Evolutionary conservation across 1,140 invertebrate species (phyloP).

Genomic region (Drosophila tsacasi): DNA sequence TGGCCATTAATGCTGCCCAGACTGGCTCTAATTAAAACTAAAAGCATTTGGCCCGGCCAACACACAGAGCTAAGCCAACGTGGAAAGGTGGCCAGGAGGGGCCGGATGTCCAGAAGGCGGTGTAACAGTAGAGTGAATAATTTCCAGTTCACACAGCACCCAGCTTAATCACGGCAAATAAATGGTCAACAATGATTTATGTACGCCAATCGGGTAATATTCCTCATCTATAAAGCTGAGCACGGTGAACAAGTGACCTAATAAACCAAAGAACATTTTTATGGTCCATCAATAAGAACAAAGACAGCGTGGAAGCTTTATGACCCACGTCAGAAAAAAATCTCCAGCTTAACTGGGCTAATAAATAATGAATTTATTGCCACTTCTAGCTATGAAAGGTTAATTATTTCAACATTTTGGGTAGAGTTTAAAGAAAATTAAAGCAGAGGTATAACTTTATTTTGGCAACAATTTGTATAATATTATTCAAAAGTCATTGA

Average conservation of each 20-base stretch:
- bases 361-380: slow-evolving; percentile 11
- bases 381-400: not conserved
- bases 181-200: slow-evolving; percentile 27
- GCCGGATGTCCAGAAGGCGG: not conserved
- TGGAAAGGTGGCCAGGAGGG: not conserved
- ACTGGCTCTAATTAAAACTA: slow-evolving; percentile 58
- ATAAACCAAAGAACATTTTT: slow-evolving; percentile 14
- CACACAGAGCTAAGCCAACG: not conserved
- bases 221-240: slow-evolving; percentile 9
- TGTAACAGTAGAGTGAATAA: slow-evolving; percentile 30
- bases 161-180: slow-evolving; percentile 25
- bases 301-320: slow-evolving; percentile 3
- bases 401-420: not conserved
- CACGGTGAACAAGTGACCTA: not conserved
- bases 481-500: too few relatives aligned
- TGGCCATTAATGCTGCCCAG: slow-evolving; percentile 49
- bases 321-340: not conserved
- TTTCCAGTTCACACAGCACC: slow-evolving; percentile 3
- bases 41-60: slow-evolving; percentile 26
- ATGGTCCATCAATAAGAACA: slow-evolving; percentile 6
- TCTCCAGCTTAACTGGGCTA: slow-evolving; percentile 5
- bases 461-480: too few relatives aligned
- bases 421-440: not conserved
- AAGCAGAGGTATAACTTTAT: not conserved
- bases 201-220: slow-evolving; percentile 15